These are phyloP conservation scores for Gari tellinella DNA, from an alignment of 2,888 invertebrate genomes.

Conservation along the genomic window DNA sequence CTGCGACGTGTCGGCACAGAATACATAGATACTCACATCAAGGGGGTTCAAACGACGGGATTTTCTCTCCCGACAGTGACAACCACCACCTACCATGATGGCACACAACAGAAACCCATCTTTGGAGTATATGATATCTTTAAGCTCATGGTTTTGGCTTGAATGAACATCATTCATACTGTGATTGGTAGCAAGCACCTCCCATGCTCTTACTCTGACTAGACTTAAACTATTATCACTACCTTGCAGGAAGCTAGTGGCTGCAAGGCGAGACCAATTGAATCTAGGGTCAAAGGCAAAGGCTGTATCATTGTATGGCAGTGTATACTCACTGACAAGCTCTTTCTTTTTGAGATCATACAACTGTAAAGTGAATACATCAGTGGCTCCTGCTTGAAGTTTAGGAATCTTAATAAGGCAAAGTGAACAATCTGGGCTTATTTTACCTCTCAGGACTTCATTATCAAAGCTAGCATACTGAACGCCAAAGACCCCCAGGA, in stretches of 20 bases:
- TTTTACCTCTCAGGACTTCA: constrained; percentile 80
- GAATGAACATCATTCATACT: constrained; percentile 76
- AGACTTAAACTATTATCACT: constrained; percentile 81
- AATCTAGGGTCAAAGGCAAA: constrained; percentile 83
- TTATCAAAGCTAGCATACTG: constrained; percentile 82
- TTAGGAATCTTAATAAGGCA: constrained; percentile 81
- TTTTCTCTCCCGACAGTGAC: constrained; percentile 81
- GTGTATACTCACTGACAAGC: constrained; percentile 73
- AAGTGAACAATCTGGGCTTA: constrained; percentile 81
- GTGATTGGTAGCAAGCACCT: constrained; percentile 76
- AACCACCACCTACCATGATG: constrained; percentile 78
- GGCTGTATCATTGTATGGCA: constrained; percentile 76
- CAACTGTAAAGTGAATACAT: constrained; percentile 77
- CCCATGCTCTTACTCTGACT: constrained; percentile 76
- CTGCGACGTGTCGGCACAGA: constrained; percentile 80
- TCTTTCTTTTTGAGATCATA: constrained; percentile 78
- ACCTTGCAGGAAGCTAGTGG: constrained; percentile 79
- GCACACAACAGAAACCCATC: constrained; percentile 82
- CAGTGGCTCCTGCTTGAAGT: constrained; percentile 64
- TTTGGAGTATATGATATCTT: constrained; percentile 79
- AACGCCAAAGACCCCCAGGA: constrained; percentile 83
- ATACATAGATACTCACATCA: constrained; percentile 81
- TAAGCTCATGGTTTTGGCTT: constrained; percentile 75
- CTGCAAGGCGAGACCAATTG: constrained; percentile 78
- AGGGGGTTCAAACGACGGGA: constrained; percentile 80